Base-by-base conservation (phyloP, 2,888 invertebrate genomes). In the Arenicola marina region DNA sequence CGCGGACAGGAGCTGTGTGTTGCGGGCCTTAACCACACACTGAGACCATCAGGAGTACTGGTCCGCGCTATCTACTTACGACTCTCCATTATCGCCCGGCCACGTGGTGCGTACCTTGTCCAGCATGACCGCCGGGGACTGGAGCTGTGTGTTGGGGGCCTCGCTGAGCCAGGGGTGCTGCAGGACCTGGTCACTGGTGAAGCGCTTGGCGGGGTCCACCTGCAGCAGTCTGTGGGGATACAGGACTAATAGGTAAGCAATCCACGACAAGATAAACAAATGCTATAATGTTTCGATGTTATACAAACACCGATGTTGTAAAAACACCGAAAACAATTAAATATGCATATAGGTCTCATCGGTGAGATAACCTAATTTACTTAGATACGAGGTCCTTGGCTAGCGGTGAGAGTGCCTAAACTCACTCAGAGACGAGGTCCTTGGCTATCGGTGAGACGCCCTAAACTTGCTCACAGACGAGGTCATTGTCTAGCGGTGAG, bases 81-180 rank as follows among this genome's bases (percentile, higher is more conserved):
- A n/a, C n/a, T n/a, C n/a, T n/a, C n/a, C n/a, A 53, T 33, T n/a
- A n/a, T n/a, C 32, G 26, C 11, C 31, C 18, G 34, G 7, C 15
- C 4, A 29, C 24, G 7, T 4, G 4, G 3, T 3, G 44, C 69
- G 48, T 51, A 79, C 79, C 72, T 76, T 77, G 61, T 78, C 75
- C 3, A 75, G 65, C 31, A 80, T 70, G 32, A 80, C 70, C 11
- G 75, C 73, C 0, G 78, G 78, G 32, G 79, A 80, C 54, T 74
- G 73, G 24, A 78, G 74, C 29, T 67, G 63, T 3, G 73, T 78
- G 53, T 75, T 74, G 3, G 76, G 77, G 1, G 76, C 75, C 44
- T 76, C 71, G 11, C 70, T 69, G 54, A 80, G 62, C 80, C 80
- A 80, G 1, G 75, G 71, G 61, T 76, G 75, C 15, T 59, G 34